These are phyloP conservation scores for Nipponia nippon DNA, from an alignment of 2,113 vertebrate genomes.

Conservation along the genomic window DNA sequence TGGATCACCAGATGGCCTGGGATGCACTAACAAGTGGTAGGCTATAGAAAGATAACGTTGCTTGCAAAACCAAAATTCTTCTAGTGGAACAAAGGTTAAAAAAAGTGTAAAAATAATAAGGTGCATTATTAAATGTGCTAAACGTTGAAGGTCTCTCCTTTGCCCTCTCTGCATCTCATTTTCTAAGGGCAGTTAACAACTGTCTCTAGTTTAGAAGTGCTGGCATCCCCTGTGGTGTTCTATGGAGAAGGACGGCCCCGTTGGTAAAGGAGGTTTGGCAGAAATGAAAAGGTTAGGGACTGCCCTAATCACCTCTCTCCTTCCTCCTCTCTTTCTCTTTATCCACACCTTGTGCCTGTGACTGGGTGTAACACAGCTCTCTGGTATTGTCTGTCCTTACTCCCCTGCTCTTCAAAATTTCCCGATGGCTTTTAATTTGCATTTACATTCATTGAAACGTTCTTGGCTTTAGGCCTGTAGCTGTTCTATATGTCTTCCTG, in stretches of 20 bases:
- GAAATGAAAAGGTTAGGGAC: too few relatives aligned
- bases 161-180: not conserved
- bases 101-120: not conserved
- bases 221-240: not conserved
- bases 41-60: too few relatives aligned
- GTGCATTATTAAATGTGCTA: not conserved
- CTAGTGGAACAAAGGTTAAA: not conserved
- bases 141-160: not conserved
- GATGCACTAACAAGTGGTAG: not conserved
- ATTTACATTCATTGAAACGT: not conserved
- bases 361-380: not conserved
- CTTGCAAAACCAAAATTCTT: not conserved
- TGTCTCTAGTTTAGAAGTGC: not conserved
- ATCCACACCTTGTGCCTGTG: rapidly evolving
- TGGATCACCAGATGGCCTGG: not conserved
- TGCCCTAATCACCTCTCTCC: not conserved
- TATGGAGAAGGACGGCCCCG: not conserved
- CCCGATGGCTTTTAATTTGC: not conserved
- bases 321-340: not conserved
- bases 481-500: not conserved
- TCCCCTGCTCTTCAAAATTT: not conserved
- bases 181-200: not conserved
- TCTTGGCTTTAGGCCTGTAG: not conserved
- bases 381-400: not conserved
- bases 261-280: not conserved